Conservation (phyloP, 2,797 vertebrate species). For the Tauraco hartlaubi region DNA sequence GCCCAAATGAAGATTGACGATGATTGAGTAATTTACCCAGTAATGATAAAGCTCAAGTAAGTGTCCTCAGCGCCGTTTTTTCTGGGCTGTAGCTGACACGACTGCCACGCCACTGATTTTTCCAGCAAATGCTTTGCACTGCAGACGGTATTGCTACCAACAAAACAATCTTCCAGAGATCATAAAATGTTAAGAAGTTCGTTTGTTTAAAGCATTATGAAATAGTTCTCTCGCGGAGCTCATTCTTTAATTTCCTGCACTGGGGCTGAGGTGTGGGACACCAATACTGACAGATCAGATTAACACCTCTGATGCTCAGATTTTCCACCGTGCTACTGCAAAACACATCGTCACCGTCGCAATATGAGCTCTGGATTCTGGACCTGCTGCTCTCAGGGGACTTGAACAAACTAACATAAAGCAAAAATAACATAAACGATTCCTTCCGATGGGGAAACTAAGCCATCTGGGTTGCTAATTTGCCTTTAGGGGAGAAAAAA, state of each 20-base stretch:
- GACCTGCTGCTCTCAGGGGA: constrained; percentile 8
- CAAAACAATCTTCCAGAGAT: constrained; percentile 66
- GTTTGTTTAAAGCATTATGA: constrained; percentile 79
- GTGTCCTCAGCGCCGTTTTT: not conserved
- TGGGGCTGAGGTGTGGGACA: constrained; percentile 66
- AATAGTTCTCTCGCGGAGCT: constrained; percentile 68
- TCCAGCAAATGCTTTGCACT: not conserved
- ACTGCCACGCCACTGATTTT: not conserved
- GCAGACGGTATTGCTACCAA: constrained; percentile 33
- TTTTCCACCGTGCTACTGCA: not conserved
- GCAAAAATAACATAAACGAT: not conserved
- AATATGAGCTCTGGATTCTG: constrained; percentile 10
- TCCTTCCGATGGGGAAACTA: not conserved
- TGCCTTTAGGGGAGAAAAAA: not conserved
- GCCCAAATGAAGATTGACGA: not conserved
- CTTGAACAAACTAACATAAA: not conserved
- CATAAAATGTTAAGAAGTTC: constrained; percentile 74
- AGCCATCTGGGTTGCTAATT: not conserved
- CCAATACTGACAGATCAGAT: constrained; percentile 71
- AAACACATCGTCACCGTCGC: not conserved
- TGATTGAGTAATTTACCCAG: constrained; percentile 10
- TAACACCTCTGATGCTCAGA: constrained; percentile 24
- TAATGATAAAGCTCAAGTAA: constrained; percentile 25
- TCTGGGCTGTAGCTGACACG: not conserved
- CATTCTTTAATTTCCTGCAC: constrained; percentile 76